Percentiles rank a stretch among this genome's conserved stretches.
These are phyloP conservation scores for Stigmatopora nigra DNA, from an alignment of 2,113 vertebrate genomes.

Conservation along the genomic window DNA sequence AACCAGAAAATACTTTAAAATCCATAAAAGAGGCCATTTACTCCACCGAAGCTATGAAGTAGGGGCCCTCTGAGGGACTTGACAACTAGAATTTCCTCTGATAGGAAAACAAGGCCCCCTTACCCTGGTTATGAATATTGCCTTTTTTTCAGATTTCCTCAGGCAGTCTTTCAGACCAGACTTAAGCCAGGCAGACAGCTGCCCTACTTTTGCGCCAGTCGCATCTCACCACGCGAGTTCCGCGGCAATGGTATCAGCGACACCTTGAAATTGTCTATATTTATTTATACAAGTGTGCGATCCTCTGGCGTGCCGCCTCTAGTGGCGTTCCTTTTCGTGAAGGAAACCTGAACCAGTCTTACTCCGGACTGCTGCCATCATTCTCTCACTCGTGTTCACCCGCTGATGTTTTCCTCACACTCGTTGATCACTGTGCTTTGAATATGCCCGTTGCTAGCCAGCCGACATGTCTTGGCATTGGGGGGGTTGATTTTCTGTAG, in stretches of 20 bases:
- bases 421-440: background rate
- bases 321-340: conserved; percentile 45
- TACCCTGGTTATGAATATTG: background rate
- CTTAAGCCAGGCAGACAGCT: conserved; percentile 21
- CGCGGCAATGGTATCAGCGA: conserved; percentile 8
- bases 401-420: background rate
- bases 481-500: conserved; percentile 40
- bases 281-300: conserved; percentile 29
- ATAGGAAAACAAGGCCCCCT: background rate
- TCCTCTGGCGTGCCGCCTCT: conserved; percentile 29
- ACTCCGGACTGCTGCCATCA: background rate
- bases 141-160: background rate
- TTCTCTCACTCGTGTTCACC: background rate
- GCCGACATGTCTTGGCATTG: conserved; percentile 18
- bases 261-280: conserved; percentile 26
- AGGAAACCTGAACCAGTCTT: conserved; percentile 54
- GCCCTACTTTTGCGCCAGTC: conserved; percentile 3
- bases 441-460: conserved; percentile 19
- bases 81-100: background rate
- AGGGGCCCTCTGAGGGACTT: background rate
- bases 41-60: background rate
- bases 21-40: background rate
- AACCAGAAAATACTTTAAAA: background rate
- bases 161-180: background rate
- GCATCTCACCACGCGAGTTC: background rate